Evolutionary conservation across 2,113 vertebrate species (phyloP).

Genomic region (Psittacula cyanocephala): DNA sequence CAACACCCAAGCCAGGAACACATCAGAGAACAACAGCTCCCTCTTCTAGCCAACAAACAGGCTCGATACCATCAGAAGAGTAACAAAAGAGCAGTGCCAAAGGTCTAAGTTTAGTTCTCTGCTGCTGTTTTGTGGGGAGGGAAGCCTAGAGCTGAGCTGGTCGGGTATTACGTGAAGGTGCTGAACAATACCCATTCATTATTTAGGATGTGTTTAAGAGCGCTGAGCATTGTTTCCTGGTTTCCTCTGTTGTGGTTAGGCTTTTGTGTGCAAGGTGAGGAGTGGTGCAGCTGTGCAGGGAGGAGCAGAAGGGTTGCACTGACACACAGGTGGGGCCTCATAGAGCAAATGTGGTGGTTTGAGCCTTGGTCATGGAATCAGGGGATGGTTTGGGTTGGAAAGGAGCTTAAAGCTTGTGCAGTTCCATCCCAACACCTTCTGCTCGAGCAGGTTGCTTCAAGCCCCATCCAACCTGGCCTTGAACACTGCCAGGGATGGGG

Average conservation of each 20-base stretch:
- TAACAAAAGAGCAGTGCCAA: neutral
- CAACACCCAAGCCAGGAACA: neutral
- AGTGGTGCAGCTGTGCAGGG: neutral
- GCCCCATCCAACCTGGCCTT: neutral
- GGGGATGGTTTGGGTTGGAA: neutral
- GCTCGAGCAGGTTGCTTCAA: neutral
- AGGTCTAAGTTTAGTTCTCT: neutral
- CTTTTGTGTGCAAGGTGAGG: slow-evolving; percentile 2
- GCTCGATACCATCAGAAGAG: neutral
- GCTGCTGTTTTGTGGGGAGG: neutral
- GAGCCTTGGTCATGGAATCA: neutral
- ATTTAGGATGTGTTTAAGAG: neutral
- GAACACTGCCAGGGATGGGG: neutral
- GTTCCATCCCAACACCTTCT: neutral
- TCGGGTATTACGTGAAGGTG: neutral
- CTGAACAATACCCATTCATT: neutral
- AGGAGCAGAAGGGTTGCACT: neutral
- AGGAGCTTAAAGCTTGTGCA: neutral
- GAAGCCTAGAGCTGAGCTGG: neutral
- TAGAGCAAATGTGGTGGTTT: neutral
- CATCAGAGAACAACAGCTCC: neutral
- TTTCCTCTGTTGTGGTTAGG: slow-evolving; percentile 29
- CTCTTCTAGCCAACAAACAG: neutral
- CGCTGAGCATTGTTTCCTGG: neutral
- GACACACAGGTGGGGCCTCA: neutral